phyloP scores from a whole-genome alignment of 2,797 vertebrate genomes.

The Melanotaenia maccullochi region DNA sequence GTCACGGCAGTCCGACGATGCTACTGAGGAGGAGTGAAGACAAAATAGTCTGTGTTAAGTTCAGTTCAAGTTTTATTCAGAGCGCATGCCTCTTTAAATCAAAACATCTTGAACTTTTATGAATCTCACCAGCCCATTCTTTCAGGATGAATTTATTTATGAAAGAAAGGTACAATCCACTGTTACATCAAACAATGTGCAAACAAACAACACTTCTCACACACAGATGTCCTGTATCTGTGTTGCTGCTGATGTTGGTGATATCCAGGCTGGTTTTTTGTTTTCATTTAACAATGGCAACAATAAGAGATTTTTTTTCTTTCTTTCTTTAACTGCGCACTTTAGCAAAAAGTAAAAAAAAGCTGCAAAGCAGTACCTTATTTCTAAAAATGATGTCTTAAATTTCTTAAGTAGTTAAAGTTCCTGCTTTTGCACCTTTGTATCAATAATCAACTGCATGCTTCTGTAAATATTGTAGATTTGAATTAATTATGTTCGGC shows the following conservation, averaged over 20 bases:
- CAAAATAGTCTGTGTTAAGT: too few species aligned
- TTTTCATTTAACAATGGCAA: background rate
- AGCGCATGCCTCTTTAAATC: background rate
- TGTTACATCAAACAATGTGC: background rate
- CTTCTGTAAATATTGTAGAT: conserved; percentile 6
- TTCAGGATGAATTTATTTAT: background rate
- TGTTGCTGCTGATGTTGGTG: background rate
- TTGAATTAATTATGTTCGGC: background rate
- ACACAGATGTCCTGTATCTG: background rate
- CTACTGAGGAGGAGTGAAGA: too few species aligned
- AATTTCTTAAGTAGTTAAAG: background rate
- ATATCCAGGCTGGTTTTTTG: too few species aligned
- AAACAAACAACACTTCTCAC: background rate
- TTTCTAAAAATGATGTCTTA: background rate
- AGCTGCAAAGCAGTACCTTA: background rate
- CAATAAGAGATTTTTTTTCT: background rate
- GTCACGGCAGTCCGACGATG: too few species aligned
- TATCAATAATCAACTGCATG: background rate
- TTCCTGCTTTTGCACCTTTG: background rate
- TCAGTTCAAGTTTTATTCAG: background rate
- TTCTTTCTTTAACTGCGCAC: too few species aligned
- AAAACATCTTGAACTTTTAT: background rate
- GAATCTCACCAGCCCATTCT: background rate
- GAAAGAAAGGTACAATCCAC: background rate
- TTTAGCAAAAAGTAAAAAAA: too few species aligned